These are phyloP conservation scores for Plemyria rubiginata DNA, from an alignment of 2,888 invertebrate species.

Conservation along the genomic window DNA sequence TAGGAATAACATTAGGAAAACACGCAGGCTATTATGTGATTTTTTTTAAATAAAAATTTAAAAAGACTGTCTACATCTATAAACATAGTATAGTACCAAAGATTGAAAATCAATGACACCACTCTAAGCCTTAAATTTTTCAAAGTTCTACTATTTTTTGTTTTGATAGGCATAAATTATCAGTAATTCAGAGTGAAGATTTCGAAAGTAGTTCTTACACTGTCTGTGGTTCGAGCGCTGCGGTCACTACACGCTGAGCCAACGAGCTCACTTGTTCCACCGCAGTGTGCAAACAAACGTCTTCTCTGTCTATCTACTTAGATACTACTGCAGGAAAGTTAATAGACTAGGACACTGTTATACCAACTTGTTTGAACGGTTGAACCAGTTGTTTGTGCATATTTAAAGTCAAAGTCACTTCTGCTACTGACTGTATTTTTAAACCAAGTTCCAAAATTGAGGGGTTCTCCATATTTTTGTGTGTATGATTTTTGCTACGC, in stretches of 20 bases:
- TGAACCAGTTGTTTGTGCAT: conserved; percentile 4
- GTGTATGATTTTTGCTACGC: no score
- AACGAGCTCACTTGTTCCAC: conserved; percentile 21
- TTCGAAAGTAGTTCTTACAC: background rate
- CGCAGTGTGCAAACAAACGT: conserved; percentile 21
- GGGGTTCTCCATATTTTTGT: no score
- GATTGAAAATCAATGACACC: no score
- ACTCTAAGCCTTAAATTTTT: background rate
- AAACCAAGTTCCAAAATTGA: no score
- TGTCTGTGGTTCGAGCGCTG: conserved; percentile 1
- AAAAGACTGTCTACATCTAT: no score
- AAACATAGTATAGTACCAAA: no score
- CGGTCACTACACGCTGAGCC: conserved; percentile 15
- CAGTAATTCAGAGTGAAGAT: background rate
- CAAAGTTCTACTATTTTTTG: no score
- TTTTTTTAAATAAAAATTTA: no score
- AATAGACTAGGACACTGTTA: conserved; percentile 3
- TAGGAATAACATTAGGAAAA: no score
- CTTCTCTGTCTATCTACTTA: conserved; percentile 13
- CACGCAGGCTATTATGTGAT: no score
- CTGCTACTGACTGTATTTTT: background rate
- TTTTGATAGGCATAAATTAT: background rate
- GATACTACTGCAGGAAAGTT: conserved; percentile 15
- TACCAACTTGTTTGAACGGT: conserved; percentile 6
- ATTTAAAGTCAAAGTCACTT: background rate